A percentile compares a stretch with the other conserved stretches of the same genome.
Evolutionary conservation across 2,888 invertebrate genomes (phyloP).

Genomic region (Cataglyphis albicans): DNA sequence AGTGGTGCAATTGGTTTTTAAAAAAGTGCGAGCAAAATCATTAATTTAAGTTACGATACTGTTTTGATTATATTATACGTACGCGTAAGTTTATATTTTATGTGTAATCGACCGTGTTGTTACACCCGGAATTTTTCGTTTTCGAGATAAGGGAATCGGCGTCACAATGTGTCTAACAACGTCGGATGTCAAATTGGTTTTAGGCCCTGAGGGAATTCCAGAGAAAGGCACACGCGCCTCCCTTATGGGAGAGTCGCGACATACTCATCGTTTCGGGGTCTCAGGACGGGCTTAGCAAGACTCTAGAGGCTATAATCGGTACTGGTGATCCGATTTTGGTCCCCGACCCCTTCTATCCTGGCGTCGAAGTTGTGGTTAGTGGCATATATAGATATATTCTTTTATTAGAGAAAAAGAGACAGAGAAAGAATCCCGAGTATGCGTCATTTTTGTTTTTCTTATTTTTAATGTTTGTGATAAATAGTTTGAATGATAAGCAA

Average conservation of each 20-base stretch:
- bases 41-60: neutral
- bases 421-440: neutral
- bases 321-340: slow-evolving; percentile 91
- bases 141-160: slow-evolving; percentile 64
- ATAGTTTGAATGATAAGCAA: neutral
- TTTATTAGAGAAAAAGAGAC: slow-evolving; percentile 24
- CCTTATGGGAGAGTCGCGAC: slow-evolving; percentile 88
- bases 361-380: slow-evolving; percentile 90
- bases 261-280: slow-evolving; percentile 91
- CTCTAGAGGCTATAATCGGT: slow-evolving; percentile 90
- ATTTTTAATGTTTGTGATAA: neutral
- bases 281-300: slow-evolving; percentile 92
- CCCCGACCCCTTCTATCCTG: slow-evolving; percentile 91
- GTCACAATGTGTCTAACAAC: slow-evolving; percentile 70
- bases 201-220: slow-evolving; percentile 89
- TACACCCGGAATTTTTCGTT: slow-evolving; percentile 38
- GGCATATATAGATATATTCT: slow-evolving; percentile 20
- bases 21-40: neutral
- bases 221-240: slow-evolving; percentile 89
- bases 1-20: no score
- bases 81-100: neutral
- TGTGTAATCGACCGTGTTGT: slow-evolving; percentile 41
- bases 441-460: neutral
- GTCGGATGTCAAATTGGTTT: slow-evolving; percentile 73
- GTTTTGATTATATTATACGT: neutral